Percentiles rank a stretch among this genome's conserved stretches.
phyloP scores from a whole-genome alignment of 2,113 vertebrate species.

The Steatornis caripensis region DNA sequence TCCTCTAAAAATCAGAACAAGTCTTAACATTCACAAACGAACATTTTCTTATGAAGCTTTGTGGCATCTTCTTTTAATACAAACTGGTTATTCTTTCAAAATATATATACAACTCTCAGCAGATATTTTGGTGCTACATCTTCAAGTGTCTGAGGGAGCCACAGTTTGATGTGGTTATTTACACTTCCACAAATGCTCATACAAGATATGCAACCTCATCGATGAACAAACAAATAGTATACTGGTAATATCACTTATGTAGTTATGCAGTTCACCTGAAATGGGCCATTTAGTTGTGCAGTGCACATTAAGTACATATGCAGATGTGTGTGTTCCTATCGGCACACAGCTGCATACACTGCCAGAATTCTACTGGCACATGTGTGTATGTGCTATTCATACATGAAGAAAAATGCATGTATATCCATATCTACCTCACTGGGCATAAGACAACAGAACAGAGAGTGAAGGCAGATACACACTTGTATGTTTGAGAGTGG shows the following conservation, averaged over 20 bases:
- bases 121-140: constrained; percentile 70
- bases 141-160: constrained; percentile 73
- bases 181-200: constrained; percentile 69
- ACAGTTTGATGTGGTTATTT: not conserved
- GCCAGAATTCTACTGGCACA: not conserved
- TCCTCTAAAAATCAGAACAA: constrained; percentile 57
- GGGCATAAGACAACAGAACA: constrained; percentile 18
- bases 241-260: constrained; percentile 49
- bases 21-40: not conserved
- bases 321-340: not conserved
- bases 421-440: constrained; percentile 51
- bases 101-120: constrained; percentile 59
- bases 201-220: constrained; percentile 65
- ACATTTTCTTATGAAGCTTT: not conserved
- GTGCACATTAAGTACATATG: not conserved
- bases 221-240: constrained; percentile 56
- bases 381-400: constrained; percentile 21
- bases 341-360: constrained; percentile 12
- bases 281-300: constrained; percentile 55
- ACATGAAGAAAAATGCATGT: constrained; percentile 52
- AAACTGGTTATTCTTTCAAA: constrained; percentile 48
- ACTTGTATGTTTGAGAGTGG: constrained; percentile 40
- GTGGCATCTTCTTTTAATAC: constrained; percentile 1
- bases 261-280: constrained; percentile 55
- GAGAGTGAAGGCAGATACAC: constrained; percentile 64